Percentiles rank a stretch among this genome's conserved stretches.
Evolutionary conservation across 2,797 vertebrate species (phyloP).

Genomic region (Syncerus caffer): DNA sequence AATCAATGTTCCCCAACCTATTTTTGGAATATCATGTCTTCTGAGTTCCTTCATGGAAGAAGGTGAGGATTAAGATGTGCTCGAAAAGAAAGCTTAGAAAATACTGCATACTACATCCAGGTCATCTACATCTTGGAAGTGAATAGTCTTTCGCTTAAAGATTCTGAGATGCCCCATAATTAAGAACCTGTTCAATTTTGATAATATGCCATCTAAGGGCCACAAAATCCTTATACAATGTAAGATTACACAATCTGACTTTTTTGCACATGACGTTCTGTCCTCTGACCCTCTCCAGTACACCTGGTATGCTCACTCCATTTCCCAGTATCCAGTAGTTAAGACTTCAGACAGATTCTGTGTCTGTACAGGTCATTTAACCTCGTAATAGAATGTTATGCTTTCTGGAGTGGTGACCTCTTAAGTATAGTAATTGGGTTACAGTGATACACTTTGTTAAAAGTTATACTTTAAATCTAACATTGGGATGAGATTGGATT

Average conservation of each 20-base stretch:
- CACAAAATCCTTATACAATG: background rate
- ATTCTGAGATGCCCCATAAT: background rate
- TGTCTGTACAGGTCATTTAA: background rate
- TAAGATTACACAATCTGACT: background rate
- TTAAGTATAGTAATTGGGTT: background rate
- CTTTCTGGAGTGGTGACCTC: background rate
- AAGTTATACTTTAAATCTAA: conserved; percentile 31
- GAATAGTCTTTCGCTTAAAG: background rate
- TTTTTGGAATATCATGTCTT: background rate
- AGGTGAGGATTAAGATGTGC: background rate
- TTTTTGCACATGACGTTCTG: background rate
- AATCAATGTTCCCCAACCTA: background rate
- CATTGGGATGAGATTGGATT: background rate
- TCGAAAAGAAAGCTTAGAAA: background rate
- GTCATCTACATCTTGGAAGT: background rate
- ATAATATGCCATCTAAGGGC: background rate
- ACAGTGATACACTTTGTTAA: conserved; percentile 15
- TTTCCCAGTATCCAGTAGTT: background rate
- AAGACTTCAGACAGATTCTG: background rate
- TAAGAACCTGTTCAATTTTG: conserved; percentile 6
- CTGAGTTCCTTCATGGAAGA: background rate
- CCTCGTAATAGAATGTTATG: background rate
- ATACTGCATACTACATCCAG: background rate
- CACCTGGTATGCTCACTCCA: background rate
- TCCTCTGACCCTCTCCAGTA: background rate